These are phyloP conservation scores for Sepioteuthis lessoniana DNA, from an alignment of 2,888 invertebrate genomes.

Conservation along the genomic window DNA sequence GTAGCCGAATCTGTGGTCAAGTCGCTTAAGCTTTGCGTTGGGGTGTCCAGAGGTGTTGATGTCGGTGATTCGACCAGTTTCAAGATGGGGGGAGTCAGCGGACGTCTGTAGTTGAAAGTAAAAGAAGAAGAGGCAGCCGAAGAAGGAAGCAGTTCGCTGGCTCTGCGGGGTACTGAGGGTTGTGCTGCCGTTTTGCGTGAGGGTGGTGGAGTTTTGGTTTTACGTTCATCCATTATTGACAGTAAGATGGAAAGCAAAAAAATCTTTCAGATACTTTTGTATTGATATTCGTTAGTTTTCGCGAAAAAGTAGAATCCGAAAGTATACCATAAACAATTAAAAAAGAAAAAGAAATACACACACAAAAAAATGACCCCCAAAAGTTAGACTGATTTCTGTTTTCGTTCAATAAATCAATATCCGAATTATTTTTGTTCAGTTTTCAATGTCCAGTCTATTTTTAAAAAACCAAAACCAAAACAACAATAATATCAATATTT, in stretches of 20 bases:
- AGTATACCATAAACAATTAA: not conserved
- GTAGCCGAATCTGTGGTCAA: not conserved
- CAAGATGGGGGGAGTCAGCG: not conserved
- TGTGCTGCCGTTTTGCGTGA: not conserved
- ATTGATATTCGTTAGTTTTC: not conserved
- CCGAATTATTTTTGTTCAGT: not conserved
- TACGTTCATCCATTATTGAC: not conserved
- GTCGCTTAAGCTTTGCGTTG: not conserved
- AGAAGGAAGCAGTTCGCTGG: not conserved
- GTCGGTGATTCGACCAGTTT: not conserved
- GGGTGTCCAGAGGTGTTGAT: not conserved
- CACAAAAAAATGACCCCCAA: too few species aligned
- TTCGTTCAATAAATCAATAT: not conserved
- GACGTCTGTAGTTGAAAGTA: not conserved
- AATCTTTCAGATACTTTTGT: not conserved
- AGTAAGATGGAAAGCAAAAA: not conserved
- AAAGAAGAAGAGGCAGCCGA: not conserved
- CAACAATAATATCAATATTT: not conserved
- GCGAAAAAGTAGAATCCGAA: not conserved
- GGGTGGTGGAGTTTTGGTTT: not conserved
- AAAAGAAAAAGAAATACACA: too few species aligned
- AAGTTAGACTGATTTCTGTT: not conserved
- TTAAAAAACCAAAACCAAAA: too few species aligned
- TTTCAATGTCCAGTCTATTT: not conserved
- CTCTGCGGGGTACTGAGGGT: not conserved